phyloP scores from a whole-genome alignment of 2,888 invertebrate genomes.

The Drosophila imparisetae region DNA sequence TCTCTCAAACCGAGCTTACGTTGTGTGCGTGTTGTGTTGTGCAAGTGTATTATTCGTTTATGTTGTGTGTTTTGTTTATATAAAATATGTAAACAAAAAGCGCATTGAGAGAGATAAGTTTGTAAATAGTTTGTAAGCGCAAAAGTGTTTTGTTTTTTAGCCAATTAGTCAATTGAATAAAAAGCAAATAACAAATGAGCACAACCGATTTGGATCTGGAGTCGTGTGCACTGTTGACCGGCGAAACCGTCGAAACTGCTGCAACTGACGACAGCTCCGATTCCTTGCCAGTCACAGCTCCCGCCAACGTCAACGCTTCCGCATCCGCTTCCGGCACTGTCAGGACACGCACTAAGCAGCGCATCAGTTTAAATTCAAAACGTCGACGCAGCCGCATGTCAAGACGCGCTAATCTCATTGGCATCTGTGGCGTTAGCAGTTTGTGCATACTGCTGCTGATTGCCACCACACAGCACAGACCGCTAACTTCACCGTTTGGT shows the following conservation, averaged over 20 bases:
- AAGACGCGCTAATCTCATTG: slow-evolving; percentile 84
- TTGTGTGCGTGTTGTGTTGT: slow-evolving; percentile 18
- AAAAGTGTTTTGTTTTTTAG: slow-evolving; percentile 8
- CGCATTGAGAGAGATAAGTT: slow-evolving; percentile 9
- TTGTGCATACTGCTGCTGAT: slow-evolving; percentile 84
- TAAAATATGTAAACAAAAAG: slow-evolving; percentile 55
- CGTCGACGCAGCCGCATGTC: slow-evolving; percentile 83
- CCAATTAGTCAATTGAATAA: slow-evolving; percentile 26
- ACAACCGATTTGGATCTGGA: slow-evolving; percentile 59
- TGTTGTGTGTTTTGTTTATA: slow-evolving; percentile 30
- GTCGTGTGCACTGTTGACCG: slow-evolving; percentile 74
- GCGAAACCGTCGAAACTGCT: slow-evolving; percentile 55
- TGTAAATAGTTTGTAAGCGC: slow-evolving; percentile 17
- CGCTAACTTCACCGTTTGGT: slow-evolving; percentile 77
- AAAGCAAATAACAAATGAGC: slow-evolving; percentile 53
- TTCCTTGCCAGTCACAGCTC: slow-evolving; percentile 18
- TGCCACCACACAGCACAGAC: slow-evolving; percentile 84
- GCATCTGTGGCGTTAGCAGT: slow-evolving; percentile 84
- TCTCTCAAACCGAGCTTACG: slow-evolving; percentile 11
- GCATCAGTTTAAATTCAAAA: slow-evolving; percentile 74
- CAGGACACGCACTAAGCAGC: slow-evolving; percentile 79
- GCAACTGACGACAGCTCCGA: slow-evolving; percentile 21
- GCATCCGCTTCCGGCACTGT: slow-evolving; percentile 23
- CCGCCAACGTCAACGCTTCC: slow-evolving; percentile 8
- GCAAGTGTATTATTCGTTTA: slow-evolving; percentile 5